Evolutionary conservation across 1,140 invertebrate genomes (phyloP), one percentile per base, ranked within the genome.

Genomic region (Ericerus pela): DNA sequence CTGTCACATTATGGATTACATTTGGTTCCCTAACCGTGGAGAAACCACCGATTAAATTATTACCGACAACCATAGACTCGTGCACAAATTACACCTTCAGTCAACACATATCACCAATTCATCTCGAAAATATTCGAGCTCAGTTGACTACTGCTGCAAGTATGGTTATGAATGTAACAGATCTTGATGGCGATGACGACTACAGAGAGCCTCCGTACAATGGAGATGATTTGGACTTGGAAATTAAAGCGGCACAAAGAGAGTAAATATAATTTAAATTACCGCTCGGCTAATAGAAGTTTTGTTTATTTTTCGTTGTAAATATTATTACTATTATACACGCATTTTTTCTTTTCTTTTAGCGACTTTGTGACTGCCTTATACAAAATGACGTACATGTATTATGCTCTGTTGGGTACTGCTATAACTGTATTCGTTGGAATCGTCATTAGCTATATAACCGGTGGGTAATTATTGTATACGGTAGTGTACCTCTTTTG

Each of bases 351-450:
- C 30, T 62, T 65, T 62, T 62, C 43, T 72, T 71, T 16, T 64
- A 79, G 77, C 24, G 73, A 76, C 59, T 65, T 73, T 16, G 47
- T 82, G 8, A 70, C 76, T 18, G 68, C 70, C 14, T 64, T 83
- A 8, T 83, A 82, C 61, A 75, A 76, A 5, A 76, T 83, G 31
- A 81, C 79, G 4, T 85, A 82, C 63, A 85, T 85, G 82, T 85
- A 84, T 64, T 84, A 85, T 64, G 78, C 80, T 22, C 64, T 82
- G 2, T 73, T 84, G 33, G 82, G 81, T 1, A 82, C 80, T 51
- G 60, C 77, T 12, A 73, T 81, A 20, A 82, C 81, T 0, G 70
- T 85, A 0, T 53, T 78, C 2, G 67, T 83, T 26, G 81, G 81
- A 0, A 75, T 76, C 5, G 65, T 81, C 6, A 73, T 83, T 22